Conservation (phyloP, 1,140 invertebrate genomes). For the Homarus americanus region DNA sequence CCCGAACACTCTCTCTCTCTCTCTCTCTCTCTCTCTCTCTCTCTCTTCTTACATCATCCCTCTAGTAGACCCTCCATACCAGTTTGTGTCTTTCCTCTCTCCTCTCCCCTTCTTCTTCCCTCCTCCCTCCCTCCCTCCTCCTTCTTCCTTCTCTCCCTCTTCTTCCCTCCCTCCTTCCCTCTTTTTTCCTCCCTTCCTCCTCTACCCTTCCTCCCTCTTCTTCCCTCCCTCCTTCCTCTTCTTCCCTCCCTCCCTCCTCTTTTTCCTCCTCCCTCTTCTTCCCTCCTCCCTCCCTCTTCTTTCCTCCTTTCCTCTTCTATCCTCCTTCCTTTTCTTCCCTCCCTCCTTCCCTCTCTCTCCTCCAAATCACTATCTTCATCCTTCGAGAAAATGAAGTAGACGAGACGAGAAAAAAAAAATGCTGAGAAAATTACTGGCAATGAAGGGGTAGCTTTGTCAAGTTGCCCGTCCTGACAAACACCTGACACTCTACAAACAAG, state of each 20-base stretch:
- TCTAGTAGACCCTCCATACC: neutral
- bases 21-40: slow-evolving; percentile 6
- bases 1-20: too few relatives aligned
- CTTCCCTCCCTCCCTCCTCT: neutral
- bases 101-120: neutral
- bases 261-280: neutral
- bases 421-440: neutral
- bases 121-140: neutral
- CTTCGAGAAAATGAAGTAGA: neutral
- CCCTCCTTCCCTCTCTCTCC: neutral
- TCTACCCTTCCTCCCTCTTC: neutral
- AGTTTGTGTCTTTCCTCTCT: neutral
- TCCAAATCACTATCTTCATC: neutral
- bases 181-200: slow-evolving; percentile 43
- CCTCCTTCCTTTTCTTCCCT: neutral
- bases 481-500: too few relatives aligned
- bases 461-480: neutral
- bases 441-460: neutral
- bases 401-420: neutral
- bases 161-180: slow-evolving; percentile 41
- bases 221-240: neutral
- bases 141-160: neutral
- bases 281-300: neutral
- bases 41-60: slow-evolving; percentile 19
- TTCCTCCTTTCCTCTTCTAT: neutral